Evolutionary conservation across 2,113 vertebrate genomes (phyloP), one percentile per base, ranked within the genome.

Genomic region (Erpornis zantholeuca): DNA sequence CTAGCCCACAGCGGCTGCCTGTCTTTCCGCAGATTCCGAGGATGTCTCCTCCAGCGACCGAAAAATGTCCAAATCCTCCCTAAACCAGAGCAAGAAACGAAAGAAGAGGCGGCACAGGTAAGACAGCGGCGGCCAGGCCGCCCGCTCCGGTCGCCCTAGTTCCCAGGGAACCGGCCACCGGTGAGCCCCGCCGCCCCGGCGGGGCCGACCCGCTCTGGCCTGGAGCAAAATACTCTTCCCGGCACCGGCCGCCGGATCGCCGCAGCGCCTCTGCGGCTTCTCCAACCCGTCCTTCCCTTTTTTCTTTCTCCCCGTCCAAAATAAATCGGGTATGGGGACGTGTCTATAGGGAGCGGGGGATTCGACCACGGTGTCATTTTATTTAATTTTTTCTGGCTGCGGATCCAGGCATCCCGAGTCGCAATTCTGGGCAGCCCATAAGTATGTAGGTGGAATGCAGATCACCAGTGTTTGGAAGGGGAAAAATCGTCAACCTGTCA

Each of bases 81-180:
- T 99, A 96, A 98, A 96, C 94, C 99, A 99, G 97, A 99, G 98
- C 97, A 99, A 99, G 98, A 99, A 99, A 97, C 98, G 99, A 75
- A 99, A 99, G 98, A 99, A 99, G 98, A 98, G 99, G 95, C 97
- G 99, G 36, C 99, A 99, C 98, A 98, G 99, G 99, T 99, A 97
- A 97, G 97, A 28, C 9, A 64, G 65, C 22, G 15, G 54, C 47
- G 27, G 44, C 24, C 42, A n/a, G 29, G 49, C 36, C 21, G 3
- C 76, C 59, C 6, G 40, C 9, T 64, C 49, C 44, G 10, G 11
- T 61, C 10, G 15, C 5, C 17, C 16, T 19, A n/a, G 33, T 31
- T 22, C 38, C 33, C 50, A 9, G 69, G 56, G 38, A 72, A 29
- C 21, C 16, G 38, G 76, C 22, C n/a, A 38, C 31, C 24, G 22